Evolutionary conservation across 1,140 invertebrate species (phyloP).

Genomic region (Pseudomyrmex sp.): DNA sequence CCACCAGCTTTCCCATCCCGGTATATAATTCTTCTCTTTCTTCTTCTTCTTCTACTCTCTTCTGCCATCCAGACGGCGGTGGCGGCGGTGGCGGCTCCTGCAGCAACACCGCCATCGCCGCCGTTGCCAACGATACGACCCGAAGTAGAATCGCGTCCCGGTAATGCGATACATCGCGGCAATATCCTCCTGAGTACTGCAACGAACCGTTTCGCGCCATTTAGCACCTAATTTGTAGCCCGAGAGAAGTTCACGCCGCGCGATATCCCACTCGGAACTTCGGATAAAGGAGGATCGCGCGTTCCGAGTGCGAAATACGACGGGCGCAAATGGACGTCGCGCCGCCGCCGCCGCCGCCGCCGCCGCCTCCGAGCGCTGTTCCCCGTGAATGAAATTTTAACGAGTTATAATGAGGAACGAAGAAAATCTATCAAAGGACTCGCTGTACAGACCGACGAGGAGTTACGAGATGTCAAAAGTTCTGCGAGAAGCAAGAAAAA

Average conservation of each 20-base stretch:
- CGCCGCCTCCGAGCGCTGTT: background rate
- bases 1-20: conserved; percentile 11
- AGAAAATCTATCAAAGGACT: conserved; percentile 23
- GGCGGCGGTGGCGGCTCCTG: background rate
- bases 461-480: background rate
- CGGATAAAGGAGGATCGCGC: conserved; percentile 41
- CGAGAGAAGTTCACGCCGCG: conserved; percentile 56
- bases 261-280: conserved; percentile 31
- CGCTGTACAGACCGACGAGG: background rate
- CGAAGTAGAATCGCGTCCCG: conserved; percentile 48
- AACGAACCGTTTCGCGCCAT: conserved; percentile 67
- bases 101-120: background rate
- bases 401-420: conserved; percentile 27
- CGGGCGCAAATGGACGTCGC: conserved; percentile 17
- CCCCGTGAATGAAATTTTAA: conserved; percentile 54
- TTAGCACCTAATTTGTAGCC: conserved; percentile 71
- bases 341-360: background rate
- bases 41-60: conserved; percentile 30
- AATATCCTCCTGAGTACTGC: conserved; percentile 66
- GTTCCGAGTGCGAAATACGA: conserved; percentile 39
- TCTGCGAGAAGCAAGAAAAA: no score
- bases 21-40: background rate
- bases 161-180: conserved; percentile 68
- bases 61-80: background rate
- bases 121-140: conserved; percentile 60